phyloP scores from a whole-genome alignment of 2,888 invertebrate species.

The Euproctis similis region DNA sequence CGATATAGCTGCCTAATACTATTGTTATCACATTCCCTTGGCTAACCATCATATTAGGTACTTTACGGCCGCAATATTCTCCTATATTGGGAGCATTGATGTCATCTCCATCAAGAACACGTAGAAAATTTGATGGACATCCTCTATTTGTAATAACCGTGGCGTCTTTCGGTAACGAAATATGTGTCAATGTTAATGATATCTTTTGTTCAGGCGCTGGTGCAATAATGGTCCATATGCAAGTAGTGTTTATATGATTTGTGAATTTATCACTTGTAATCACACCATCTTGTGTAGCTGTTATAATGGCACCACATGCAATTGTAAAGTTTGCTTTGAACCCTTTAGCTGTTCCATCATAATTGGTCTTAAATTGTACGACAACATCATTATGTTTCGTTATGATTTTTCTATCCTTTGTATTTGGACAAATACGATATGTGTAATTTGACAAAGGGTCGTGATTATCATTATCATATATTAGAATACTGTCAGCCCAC shows the following conservation, averaged over 20 bases:
- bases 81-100: conserved; percentile 78
- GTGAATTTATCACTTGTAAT: conserved; percentile 53
- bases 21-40: conserved; percentile 79
- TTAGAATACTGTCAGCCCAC: conserved; percentile 14
- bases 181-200: conserved; percentile 80
- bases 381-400: conserved; percentile 79
- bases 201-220: conserved; percentile 76
- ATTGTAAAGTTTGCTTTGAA: conserved; percentile 82
- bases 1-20: conserved; percentile 45
- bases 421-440: conserved; percentile 42
- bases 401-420: conserved; percentile 42
- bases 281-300: conserved; percentile 73
- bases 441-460: too few species aligned
- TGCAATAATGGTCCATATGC: conserved; percentile 83
- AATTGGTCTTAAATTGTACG: conserved; percentile 80
- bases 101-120: conserved; percentile 83
- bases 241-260: conserved; percentile 62
- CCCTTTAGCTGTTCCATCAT: conserved; percentile 79
- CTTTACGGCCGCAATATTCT: conserved; percentile 78
- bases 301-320: conserved; percentile 82
- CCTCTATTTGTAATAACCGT: conserved; percentile 34
- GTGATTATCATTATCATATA: too few species aligned
- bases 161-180: conserved; percentile 52
- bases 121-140: conserved; percentile 49
- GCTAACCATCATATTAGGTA: conserved; percentile 81